Evolutionary conservation across 2,797 vertebrate genomes (phyloP).

Genomic region (Coendou prehensilis): DNA sequence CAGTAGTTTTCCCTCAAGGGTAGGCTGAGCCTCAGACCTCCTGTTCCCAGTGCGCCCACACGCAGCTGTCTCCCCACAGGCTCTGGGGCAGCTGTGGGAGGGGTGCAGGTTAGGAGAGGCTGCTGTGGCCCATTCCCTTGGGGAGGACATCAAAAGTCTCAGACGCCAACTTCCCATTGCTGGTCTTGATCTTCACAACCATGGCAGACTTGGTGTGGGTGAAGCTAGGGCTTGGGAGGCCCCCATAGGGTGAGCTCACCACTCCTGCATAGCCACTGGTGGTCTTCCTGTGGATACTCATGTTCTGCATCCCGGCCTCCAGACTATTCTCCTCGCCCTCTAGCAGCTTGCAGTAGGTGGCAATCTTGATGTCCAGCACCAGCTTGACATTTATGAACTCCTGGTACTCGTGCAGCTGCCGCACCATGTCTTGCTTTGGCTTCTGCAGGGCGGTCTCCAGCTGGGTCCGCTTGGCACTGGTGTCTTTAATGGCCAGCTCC

Average conservation of each 20-base stretch:
- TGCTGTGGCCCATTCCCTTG: constrained; percentile 67
- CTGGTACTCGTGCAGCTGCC: not conserved
- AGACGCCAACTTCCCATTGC: constrained; percentile 86
- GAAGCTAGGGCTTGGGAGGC: constrained; percentile 9
- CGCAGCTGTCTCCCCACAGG: not conserved
- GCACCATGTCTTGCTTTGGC: not conserved
- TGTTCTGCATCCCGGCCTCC: constrained; percentile 87
- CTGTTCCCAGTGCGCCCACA: fast-evolving
- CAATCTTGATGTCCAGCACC: not conserved
- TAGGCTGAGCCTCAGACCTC: not conserved
- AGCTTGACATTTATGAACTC: not conserved
- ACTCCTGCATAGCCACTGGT: constrained; percentile 75
- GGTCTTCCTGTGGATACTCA: constrained; percentile 87
- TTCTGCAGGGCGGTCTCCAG: constrained; percentile 86
- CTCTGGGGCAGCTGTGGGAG: not conserved
- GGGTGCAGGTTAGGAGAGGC: not conserved
- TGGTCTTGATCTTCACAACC: constrained; percentile 88
- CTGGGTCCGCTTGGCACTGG: constrained; percentile 71
- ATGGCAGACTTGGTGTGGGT: constrained; percentile 23
- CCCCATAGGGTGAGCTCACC: not conserved
- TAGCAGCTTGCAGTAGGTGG: constrained; percentile 79
- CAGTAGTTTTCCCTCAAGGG: not conserved
- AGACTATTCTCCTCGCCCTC: constrained; percentile 88
- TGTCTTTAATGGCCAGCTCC: constrained; percentile 80
- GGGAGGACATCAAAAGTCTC: constrained; percentile 87